Percentiles rank a stretch among this genome's conserved stretches.
These are phyloP conservation scores for Chascanopsetta lugubris DNA, from an alignment of 2,113 vertebrate genomes.

Conservation along the genomic window DNA sequence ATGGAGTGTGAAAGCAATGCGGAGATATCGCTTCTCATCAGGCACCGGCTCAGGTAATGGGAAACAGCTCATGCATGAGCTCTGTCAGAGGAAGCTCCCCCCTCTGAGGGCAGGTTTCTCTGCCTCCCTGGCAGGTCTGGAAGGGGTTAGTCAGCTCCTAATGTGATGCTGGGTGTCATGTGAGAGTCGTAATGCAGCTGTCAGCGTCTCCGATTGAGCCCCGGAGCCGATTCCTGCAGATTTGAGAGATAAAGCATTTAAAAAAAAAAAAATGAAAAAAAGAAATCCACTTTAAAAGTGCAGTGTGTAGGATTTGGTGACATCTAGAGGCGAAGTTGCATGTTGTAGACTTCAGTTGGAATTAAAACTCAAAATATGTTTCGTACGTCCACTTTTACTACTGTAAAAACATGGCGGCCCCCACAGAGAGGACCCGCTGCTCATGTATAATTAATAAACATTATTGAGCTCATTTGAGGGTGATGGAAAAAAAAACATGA, in stretches of 20 bases:
- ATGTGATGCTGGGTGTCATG: slow-evolving; percentile 18
- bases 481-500: no score
- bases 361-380: no score
- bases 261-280: neutral
- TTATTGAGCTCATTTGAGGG: no score
- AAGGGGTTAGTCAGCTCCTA: slow-evolving; percentile 18
- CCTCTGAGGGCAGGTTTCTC: slow-evolving; percentile 2
- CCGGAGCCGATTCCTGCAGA: neutral
- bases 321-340: no score
- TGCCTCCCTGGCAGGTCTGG: slow-evolving; percentile 18
- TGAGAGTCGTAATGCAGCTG: slow-evolving; percentile 2
- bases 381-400: no score
- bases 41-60: slow-evolving; percentile 43
- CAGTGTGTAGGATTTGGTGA: no score
- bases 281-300: neutral
- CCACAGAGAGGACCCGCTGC: no score
- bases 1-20: slow-evolving; percentile 59
- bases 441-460: no score
- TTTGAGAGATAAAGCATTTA: neutral
- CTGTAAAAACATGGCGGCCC: no score
- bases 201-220: neutral
- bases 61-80: slow-evolving; percentile 49
- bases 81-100: slow-evolving; percentile 12
- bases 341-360: no score
- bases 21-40: slow-evolving; percentile 41